These are phyloP conservation scores for Formica selysi DNA, from an alignment of 1,140 invertebrate genomes.

Conservation along the genomic window DNA sequence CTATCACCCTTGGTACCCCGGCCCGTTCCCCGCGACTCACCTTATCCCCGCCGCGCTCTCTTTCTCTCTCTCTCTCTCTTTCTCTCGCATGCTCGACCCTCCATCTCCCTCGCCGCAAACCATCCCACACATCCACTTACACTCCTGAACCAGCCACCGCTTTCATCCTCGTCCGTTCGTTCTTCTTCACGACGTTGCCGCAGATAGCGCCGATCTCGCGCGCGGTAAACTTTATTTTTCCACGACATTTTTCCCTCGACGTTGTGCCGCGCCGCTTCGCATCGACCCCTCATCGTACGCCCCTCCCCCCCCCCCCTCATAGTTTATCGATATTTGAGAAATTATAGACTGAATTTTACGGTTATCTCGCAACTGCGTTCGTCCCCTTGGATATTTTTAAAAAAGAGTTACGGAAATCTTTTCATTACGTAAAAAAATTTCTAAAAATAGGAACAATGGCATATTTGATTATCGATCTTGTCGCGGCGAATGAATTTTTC, in stretches of 20 bases:
- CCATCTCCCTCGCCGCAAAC: slow-evolving; percentile 60
- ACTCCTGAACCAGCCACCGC: slow-evolving; percentile 65
- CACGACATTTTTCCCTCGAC: slow-evolving; percentile 65
- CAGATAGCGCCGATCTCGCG: slow-evolving; percentile 71
- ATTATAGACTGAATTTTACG: slow-evolving; percentile 61
- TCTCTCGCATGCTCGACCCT: slow-evolving; percentile 57
- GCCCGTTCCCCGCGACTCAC: slow-evolving; percentile 60
- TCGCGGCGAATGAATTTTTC: neutral
- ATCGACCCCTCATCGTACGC: neutral
- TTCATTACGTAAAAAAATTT: neutral
- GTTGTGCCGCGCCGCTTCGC: slow-evolving; percentile 6
- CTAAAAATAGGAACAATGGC: neutral
- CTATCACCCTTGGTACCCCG: slow-evolving; percentile 81
- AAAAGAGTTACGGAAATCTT: neutral
- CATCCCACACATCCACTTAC: slow-evolving; percentile 61
- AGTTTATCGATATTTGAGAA: slow-evolving; percentile 63
- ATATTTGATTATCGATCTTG: neutral
- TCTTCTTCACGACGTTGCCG: slow-evolving; percentile 41
- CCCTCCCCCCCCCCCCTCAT: neutral
- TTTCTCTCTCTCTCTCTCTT: slow-evolving; percentile 8
- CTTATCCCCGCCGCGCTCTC: slow-evolving; percentile 48
- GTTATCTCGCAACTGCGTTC: slow-evolving; percentile 37
- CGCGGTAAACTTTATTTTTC: slow-evolving; percentile 74
- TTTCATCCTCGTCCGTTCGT: slow-evolving; percentile 62
- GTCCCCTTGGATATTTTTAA: neutral